These are phyloP conservation scores for Epizoanthus illoricatus DNA, from an alignment of 92 coral and sea anemone species.

Conservation along the genomic window DNA sequence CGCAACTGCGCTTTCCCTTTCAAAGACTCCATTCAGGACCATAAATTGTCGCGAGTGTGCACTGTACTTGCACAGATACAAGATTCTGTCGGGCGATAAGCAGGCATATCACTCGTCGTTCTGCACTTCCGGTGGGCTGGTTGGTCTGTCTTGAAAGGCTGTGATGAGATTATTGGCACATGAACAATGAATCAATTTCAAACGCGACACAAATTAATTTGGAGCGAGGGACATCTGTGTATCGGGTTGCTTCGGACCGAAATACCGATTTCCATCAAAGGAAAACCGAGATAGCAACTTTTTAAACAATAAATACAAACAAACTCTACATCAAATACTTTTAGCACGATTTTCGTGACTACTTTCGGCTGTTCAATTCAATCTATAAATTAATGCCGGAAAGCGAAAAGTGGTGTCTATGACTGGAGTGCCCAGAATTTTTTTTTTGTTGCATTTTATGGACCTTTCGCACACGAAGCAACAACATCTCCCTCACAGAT, in stretches of 20 bases:
- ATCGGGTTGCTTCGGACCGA: constrained; percentile 19
- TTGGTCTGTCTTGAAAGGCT: neutral
- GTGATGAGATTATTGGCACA: constrained; percentile 11
- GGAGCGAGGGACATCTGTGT: constrained; percentile 11
- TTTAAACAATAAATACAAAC: neutral
- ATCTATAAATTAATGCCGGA: no score
- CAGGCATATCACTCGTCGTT: constrained; percentile 21
- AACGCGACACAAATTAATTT: constrained; percentile 46
- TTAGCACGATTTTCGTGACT: neutral
- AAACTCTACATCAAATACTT: constrained; percentile 2
- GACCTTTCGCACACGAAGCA: no score
- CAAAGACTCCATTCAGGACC: neutral
- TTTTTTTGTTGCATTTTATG: no score
- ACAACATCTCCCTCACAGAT: no score
- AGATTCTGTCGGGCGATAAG: constrained; percentile 34
- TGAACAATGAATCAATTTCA: constrained; percentile 30
- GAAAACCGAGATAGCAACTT: neutral
- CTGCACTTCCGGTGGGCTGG: constrained; percentile 29
- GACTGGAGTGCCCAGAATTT: no score
- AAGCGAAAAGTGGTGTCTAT: no score
- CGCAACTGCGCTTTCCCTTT: neutral
- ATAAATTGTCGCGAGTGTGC: neutral
- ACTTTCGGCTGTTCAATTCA: no score
- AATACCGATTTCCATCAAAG: constrained; percentile 10
- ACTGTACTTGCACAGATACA: constrained; percentile 25